Base-by-base conservation (phyloP, 2,797 vertebrate genomes). In the Sebastes baramenuke region DNA sequence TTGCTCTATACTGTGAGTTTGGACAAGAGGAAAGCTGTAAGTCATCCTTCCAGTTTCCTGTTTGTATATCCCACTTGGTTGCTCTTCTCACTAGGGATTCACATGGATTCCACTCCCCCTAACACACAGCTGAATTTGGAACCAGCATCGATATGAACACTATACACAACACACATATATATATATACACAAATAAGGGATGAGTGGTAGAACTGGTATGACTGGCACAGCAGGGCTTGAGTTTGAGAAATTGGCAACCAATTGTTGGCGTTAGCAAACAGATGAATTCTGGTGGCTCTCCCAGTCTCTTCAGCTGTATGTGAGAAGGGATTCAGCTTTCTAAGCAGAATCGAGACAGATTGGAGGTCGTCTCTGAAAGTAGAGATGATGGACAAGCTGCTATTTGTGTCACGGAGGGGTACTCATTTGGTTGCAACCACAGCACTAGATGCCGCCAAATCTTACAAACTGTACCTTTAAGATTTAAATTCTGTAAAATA, bases 1-100 rank as follows among this genome's bases (percentile, higher is more conserved):
- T 77, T 71, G 69, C 46, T 61, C 30, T 69, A 11, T 34, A 56
- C 74, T 81, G 20, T 49, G 67, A 80, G 70, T 87, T 80, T 77
- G 67, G 81, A 90, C 82, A 80, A 80, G 74, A 86, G n/a, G 56
- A 67, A 81, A 80, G 42, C 66, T 90, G 25, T 67, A 85, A 86
- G 68, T 82, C 78, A 81, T 92, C 73, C 71, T 80, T 75, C 64
- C 72, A 60, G 89, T 73, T 93, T 92, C 85, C 89, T 87, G 85
- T 84, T 84, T 67, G 61, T 22, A 55, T 81, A 78, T 87, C 83
- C 86, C 72, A 62, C 36, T 54, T 42, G 78, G 66, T 24, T n/a
- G 14, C 52, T 38, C 36, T 55, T 67, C 60, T 64, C 85, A 69
- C 56, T 2, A 34, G 84, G 79, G 86, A 84, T 25, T 76, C 49